phyloP scores from a whole-genome alignment of 2,113 vertebrate species.

The Pseudonaja textilis region DNA sequence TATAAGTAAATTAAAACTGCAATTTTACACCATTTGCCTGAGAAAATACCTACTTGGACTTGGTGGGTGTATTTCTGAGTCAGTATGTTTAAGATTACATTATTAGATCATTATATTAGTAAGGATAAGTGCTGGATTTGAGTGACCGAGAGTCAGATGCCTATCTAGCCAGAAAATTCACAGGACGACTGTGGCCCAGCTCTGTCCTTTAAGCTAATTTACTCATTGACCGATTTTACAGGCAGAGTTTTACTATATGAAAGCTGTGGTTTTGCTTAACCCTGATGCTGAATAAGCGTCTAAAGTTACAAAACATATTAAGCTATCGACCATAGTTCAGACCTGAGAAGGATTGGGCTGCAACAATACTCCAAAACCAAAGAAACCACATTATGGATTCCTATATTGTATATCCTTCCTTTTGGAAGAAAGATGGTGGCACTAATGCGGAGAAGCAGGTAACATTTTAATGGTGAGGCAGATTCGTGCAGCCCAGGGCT shows the following conservation, averaged over 20 bases:
- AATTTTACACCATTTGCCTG: neutral
- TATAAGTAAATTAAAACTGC: neutral
- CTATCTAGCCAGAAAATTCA: neutral
- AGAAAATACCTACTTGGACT: neutral
- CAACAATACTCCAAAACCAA: neutral
- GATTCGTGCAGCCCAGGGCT: conserved; percentile 56
- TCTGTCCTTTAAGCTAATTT: neutral
- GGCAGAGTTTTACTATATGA: neutral
- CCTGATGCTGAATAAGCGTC: neutral
- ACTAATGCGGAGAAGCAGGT: conserved; percentile 10
- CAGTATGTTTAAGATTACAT: neutral
- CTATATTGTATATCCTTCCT: neutral
- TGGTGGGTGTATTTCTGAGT: neutral
- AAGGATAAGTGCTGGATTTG: neutral
- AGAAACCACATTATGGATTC: neutral
- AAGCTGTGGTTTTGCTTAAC: neutral
- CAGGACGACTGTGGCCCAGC: neutral
- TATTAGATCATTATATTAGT: neutral
- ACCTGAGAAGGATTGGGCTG: neutral
- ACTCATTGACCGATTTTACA: neutral
- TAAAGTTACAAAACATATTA: neutral
- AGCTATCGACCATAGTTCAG: neutral
- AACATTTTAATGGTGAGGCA: conserved; percentile 36
- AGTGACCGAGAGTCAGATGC: neutral
- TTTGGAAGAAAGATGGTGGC: neutral